Percentiles rank a stretch among this genome's conserved stretches.
Conservation (phyloP, 2,113 vertebrate species). For the Rostratula benghalensis region DNA sequence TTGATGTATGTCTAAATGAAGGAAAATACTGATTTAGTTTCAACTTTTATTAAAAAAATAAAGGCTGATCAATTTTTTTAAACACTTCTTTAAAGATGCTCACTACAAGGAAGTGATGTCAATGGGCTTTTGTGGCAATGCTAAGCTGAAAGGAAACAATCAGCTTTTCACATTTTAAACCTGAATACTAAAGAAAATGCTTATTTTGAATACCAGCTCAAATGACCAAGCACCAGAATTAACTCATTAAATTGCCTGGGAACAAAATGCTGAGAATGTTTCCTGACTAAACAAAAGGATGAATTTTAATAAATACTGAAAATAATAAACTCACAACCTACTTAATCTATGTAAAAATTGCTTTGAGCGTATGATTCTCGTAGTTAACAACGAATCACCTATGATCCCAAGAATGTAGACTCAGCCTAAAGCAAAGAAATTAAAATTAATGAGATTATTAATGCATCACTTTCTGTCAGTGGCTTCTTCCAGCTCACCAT, state of each 20-base stretch:
- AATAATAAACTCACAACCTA: not conserved
- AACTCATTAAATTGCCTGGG: not conserved
- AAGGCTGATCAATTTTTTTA: not conserved
- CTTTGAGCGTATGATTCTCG: not conserved
- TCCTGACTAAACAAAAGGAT: not conserved
- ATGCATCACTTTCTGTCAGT: not conserved
- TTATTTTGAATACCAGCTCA: not conserved
- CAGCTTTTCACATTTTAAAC: not conserved
- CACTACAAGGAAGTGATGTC: not conserved
- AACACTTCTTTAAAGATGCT: not conserved
- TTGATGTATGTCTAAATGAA: not conserved
- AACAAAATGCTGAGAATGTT: not conserved
- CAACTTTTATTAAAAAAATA: not conserved
- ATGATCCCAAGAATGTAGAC: not conserved
- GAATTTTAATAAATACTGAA: not conserved
- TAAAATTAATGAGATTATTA: not conserved
- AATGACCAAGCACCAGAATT: not conserved
- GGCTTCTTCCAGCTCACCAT: not conserved
- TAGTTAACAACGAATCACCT: not conserved
- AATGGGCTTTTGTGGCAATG: not conserved
- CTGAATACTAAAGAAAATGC: not conserved
- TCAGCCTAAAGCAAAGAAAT: not conserved
- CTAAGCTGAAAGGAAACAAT: not conserved
- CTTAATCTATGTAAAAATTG: not conserved
- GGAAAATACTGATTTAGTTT: not conserved